A percentile compares a stretch with the other conserved stretches of the same genome.
Evolutionary conservation across 2,888 invertebrate species (phyloP).

Genomic region (Callyntrura guangdongensis): DNA sequence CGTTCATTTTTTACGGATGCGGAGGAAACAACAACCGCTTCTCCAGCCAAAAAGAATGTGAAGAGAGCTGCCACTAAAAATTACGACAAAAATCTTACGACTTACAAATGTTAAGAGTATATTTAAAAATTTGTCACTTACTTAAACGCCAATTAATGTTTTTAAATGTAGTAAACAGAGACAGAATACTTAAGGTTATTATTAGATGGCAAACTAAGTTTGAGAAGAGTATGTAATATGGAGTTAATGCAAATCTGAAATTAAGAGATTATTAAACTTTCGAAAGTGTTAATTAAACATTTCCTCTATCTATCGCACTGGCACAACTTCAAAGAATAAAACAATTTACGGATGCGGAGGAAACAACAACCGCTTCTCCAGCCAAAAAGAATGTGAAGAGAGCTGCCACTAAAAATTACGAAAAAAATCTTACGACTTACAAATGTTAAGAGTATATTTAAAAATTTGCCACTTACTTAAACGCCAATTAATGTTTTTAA

Average conservation of each 20-base stretch:
- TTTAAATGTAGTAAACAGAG: no score
- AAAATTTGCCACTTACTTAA: no score
- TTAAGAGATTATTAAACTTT: neutral
- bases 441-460: no score
- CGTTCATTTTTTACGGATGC: slow-evolving; percentile 73
- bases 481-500: no score
- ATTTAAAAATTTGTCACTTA: no score
- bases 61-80: slow-evolving; percentile 52
- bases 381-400: slow-evolving; percentile 52
- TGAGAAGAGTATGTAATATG: no score
- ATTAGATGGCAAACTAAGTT: no score
- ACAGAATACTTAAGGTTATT: no score
- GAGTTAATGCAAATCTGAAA: no score
- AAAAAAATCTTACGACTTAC: neutral
- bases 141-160: no score
- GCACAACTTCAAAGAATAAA: no score
- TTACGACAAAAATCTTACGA: no score
- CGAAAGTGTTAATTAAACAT: neutral
- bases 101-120: neutral
- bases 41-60: slow-evolving; percentile 44
- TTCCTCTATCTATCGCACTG: neutral
- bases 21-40: slow-evolving; percentile 75
- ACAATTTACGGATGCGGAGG: slow-evolving; percentile 76
- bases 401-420: slow-evolving; percentile 36
- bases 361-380: slow-evolving; percentile 70